These are phyloP conservation scores for Botrylloides violaceus DNA, from an alignment of 23 tunicate species.

Conservation along the genomic window DNA sequence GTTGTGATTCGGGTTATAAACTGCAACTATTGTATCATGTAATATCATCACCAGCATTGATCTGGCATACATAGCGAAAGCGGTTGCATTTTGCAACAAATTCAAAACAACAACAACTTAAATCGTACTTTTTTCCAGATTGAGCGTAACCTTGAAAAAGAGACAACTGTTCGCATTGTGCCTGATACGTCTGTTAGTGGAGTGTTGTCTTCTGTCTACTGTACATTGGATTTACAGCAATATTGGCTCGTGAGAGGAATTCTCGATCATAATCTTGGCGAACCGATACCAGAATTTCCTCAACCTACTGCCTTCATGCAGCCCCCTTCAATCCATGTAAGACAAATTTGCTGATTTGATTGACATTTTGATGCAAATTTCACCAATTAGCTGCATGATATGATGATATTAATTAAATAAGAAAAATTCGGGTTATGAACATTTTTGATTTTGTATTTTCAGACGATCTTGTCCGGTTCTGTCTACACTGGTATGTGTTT, in stretches of 20 bases:
- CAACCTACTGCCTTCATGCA: conserved; percentile 90
- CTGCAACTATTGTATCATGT: no score
- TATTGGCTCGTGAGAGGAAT: conserved; percentile 93
- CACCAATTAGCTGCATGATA: no score
- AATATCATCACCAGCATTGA: no score
- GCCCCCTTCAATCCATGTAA: conserved; percentile 64
- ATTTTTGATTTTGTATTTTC: conserved; percentile 1
- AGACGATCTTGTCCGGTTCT: conserved; percentile 79
- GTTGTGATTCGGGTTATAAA: no score
- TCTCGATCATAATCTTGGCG: conserved; percentile 90
- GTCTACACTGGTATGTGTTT: conserved; percentile 57
- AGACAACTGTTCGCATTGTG: conserved; percentile 39
- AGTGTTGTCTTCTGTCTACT: conserved; percentile 63
- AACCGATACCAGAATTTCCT: conserved; percentile 88
- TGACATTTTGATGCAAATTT: no score
- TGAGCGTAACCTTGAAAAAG: conserved; percentile 94
- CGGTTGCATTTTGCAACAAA: no score
- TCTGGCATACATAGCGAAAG: no score
- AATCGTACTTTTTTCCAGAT: conserved; percentile 33
- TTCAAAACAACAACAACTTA: no score
- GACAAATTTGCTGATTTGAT: neutral
- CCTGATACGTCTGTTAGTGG: conserved; percentile 86
- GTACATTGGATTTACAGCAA: conserved; percentile 67
- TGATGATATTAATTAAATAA: no score
- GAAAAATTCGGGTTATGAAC: no score